Evolutionary conservation across 2,113 vertebrate genomes (phyloP), one percentile per base, ranked within the genome.

Genomic region (human): DNA sequence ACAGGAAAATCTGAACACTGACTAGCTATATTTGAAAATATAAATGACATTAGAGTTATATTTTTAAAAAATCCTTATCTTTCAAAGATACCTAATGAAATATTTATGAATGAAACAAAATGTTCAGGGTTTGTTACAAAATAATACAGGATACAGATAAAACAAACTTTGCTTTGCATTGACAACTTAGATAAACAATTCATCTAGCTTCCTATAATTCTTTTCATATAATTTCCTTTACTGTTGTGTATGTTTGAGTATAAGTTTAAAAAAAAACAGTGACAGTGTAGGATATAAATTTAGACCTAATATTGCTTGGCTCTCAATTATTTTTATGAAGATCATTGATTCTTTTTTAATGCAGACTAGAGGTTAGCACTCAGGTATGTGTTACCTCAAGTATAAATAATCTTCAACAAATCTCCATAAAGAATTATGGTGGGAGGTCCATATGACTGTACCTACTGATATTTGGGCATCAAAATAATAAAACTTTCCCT

Each of bases 121-220:
- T 57, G 35, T 72, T 82, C 88, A 66, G 70, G 72, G 75, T 86
- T 86, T 85, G 83, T 90, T 94, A 89, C 83, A 83, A 96, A 89
- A 52, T 48, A 78, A 78, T 72, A 22, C 4, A 61, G 59, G 7
- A 8, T 45, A 27, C 25, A 59, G 12, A 90, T 30, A 81, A 83
- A 68, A 84, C 30, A 96, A 92, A 88, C 23, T 2, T 78, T 55
- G 45, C 45, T 18, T 8, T 82, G 66, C 91, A 68, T 30, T 23
- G 57, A 4, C 76, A 80, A 73, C 40, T 81, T 40, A 52, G 4
- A 81, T 22, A 84, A 3, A 45, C 38, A 93, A 35, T 72, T 79
- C 90, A 84, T 40, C 16, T 23, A 85, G 16, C 17, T 84, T 85
- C 40, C 78, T 86, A 32, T 10, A 76, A 76, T 30, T 76, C n/a